Base-by-base conservation (phyloP, 1,140 invertebrate species). In the Ceratitis capitata region DNA sequence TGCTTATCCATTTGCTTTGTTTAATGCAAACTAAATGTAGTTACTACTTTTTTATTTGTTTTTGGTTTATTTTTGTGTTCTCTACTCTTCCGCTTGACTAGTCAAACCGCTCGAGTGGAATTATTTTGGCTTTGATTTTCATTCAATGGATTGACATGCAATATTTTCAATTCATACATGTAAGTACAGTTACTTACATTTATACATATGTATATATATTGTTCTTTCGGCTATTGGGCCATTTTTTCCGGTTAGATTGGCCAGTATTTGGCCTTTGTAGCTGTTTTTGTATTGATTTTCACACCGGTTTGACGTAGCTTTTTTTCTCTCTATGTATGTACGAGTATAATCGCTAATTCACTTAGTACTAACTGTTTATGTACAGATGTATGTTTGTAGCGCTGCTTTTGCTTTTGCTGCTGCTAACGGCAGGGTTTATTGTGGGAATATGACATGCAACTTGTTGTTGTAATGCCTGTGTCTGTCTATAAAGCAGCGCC, bases 371-470 rank as follows among this genome's bases (percentile, higher is more conserved):
- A n/a, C n/a, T n/a, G 29, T 29, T 5, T 61, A 61, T 3, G 23
- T 61, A 61, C 1, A 3, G 7, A 26, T 23, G 12, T 61, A 61
- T 26, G 56, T 23, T 12, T 78, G 39, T 47, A 14, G 7, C 26
- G 19, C 23, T 74, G 7, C 2, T 78, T 6, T 78, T 45, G 69
- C 32, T 78, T 9, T 42, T 42, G 42, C 45, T 35, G 12, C 6
- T 23, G 35, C n/a, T 12, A 47, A 78, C 7, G 9, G 3, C 12
- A 45, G 23, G 12, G 39, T 45, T 78, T 78, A 78, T 78, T 78
- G 69, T 78, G 69, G 69, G 69, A 78, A 78, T 78, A 78, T 78
- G 69, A 78, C 69, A 78, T 78, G 39, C 69, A 78, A 26, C 35
- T 45, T 45, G 69, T 3, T 26, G 69, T 9, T 39, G 39, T 78